phyloP scores from a whole-genome alignment of 2,888 invertebrate genomes.

The Temnothorax ravouxi region DNA sequence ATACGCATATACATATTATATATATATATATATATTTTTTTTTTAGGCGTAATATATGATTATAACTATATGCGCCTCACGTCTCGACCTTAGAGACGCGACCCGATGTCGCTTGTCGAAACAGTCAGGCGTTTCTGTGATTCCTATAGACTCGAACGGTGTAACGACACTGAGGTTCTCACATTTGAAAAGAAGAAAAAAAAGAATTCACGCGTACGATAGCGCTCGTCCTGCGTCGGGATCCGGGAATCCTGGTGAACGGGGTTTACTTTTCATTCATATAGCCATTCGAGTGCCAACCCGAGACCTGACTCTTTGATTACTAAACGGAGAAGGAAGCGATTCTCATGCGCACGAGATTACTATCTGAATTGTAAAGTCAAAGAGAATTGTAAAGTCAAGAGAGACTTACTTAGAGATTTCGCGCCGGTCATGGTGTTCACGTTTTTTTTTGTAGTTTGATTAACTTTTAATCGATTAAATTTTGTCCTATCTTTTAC shows the following conservation, averaged over 20 bases:
- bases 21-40: background rate
- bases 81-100: conserved; percentile 40
- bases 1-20: background rate
- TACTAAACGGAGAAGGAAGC: background rate
- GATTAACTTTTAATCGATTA: background rate
- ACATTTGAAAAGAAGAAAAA: conserved; percentile 16
- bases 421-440: background rate
- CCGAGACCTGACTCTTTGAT: conserved; percentile 32
- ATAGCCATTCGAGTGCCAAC: conserved; percentile 48
- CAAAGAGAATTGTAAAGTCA: conserved; percentile 3
- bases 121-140: conserved; percentile 53
- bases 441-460: background rate
- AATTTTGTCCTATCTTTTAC: background rate
- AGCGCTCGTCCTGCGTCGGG: conserved; percentile 40
- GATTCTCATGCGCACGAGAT: background rate
- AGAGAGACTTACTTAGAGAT: background rate
- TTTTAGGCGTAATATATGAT: conserved; percentile 43
- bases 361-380: background rate
- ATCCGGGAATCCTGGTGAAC: conserved; percentile 10
- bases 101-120: conserved; percentile 59
- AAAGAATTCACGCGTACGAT: conserved; percentile 54
- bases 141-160: conserved; percentile 58
- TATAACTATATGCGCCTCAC: conserved; percentile 46
- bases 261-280: conserved; percentile 42
- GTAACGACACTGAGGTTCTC: conserved; percentile 57